phyloP scores from a whole-genome alignment of 1,140 invertebrate species.

The Yoshiicerus persimilis region DNA sequence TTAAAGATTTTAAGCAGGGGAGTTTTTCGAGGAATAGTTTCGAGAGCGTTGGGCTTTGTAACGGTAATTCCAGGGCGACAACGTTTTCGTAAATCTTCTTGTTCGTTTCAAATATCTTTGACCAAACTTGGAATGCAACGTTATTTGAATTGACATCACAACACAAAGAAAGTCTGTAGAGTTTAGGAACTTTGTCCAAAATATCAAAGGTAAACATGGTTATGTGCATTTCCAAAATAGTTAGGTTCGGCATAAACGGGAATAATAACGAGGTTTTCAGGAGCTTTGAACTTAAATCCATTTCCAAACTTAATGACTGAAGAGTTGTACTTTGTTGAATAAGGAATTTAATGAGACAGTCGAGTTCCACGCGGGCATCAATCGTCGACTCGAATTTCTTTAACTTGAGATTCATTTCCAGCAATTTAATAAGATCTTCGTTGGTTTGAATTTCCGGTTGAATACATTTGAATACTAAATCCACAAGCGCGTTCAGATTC shows the following conservation, averaged over 20 bases:
- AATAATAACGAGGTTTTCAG: background rate
- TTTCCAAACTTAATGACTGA: constrained; percentile 18
- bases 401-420: background rate
- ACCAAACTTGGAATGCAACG: constrained; percentile 15
- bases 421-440: background rate
- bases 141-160: constrained; percentile 1
- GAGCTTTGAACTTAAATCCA: background rate
- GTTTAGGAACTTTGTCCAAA: background rate
- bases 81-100: background rate
- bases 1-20: background rate
- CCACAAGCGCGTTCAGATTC: background rate
- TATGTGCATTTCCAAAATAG: background rate
- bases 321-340: constrained; percentile 10
- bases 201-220: background rate
- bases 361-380: background rate
- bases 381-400: background rate
- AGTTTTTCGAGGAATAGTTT: background rate
- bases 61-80: background rate
- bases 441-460: background rate
- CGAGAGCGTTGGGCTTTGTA: background rate
- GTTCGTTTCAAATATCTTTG: background rate
- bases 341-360: background rate
- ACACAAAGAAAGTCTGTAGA: background rate
- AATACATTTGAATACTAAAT: constrained; percentile 12
- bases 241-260: background rate